Conservation (phyloP, 2,113 vertebrate genomes). For the Gallinago jamesoni region DNA sequence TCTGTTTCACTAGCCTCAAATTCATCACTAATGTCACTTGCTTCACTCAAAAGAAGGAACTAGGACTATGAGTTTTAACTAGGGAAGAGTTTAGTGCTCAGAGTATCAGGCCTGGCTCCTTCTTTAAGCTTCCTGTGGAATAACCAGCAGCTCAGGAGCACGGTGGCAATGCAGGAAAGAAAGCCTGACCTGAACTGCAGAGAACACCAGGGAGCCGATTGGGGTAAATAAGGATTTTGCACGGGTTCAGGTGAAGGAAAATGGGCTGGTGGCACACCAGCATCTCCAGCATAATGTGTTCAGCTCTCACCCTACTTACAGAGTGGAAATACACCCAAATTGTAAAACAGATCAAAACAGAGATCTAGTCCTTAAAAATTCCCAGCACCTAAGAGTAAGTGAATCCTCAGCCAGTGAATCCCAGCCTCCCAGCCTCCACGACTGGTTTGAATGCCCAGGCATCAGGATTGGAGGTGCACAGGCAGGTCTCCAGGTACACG, state of each 20-base stretch:
- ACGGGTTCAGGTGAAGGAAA: background rate
- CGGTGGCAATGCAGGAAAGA: background rate
- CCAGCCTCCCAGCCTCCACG: background rate
- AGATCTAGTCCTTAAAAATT: background rate
- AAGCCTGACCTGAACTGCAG: background rate
- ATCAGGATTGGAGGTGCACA: background rate
- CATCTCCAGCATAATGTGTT: background rate
- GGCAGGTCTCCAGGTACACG: background rate
- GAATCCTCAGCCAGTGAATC: background rate
- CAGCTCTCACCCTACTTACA: background rate
- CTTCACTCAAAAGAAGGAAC: background rate
- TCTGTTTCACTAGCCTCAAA: background rate
- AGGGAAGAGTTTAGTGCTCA: background rate
- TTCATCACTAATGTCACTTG: background rate
- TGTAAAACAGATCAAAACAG: background rate
- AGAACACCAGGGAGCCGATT: background rate
- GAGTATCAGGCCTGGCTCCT: background rate
- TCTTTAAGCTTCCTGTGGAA: background rate
- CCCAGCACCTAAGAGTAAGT: accelerated
- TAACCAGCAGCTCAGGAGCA: background rate
- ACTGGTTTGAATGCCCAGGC: background rate
- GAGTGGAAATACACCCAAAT: background rate
- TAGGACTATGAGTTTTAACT: background rate
- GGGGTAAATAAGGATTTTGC: background rate
- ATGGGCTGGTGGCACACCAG: background rate